Evolutionary conservation across 2,888 invertebrate species (phyloP).

Genomic region (Capitulum mitella): DNA sequence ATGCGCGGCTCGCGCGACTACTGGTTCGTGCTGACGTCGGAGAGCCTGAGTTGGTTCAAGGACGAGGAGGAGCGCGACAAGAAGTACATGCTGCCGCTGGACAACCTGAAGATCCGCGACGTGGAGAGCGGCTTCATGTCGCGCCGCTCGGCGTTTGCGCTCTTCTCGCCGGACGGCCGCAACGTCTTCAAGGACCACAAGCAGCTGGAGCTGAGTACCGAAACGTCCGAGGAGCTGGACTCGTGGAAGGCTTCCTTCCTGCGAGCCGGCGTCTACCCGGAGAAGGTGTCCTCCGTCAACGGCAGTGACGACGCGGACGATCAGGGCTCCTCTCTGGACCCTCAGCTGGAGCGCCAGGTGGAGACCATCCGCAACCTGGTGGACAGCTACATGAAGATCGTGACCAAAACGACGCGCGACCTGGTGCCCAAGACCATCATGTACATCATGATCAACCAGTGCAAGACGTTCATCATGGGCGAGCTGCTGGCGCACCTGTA

Average conservation of each 20-base stretch:
- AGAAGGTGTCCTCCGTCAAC: constrained; percentile 59
- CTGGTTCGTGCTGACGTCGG: constrained; percentile 98
- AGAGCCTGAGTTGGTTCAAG: constrained; percentile 91
- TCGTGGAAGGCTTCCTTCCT: constrained; percentile 99
- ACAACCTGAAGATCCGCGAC: constrained; percentile 92
- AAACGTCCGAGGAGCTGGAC: constrained; percentile 94
- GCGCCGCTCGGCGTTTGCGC: constrained; percentile 90
- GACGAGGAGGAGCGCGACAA: constrained; percentile 80
- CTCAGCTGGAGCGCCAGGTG: constrained; percentile 92
- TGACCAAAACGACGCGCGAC: constrained; percentile 96
- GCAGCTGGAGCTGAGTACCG: constrained; percentile 95
- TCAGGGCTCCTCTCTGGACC: constrained; percentile 48
- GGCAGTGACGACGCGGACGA: constrained; percentile 31
- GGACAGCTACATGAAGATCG: constrained; percentile 99
- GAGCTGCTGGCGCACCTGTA: constrained; percentile 95
- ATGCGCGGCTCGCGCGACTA: constrained; percentile 99
- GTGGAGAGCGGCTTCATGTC: constrained; percentile 98
- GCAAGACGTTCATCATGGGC: constrained; percentile 94
- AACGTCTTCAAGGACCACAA: constrained; percentile 97
- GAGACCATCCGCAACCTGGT: constrained; percentile 99
- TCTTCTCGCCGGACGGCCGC: constrained; percentile 95
- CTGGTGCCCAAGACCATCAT: constrained; percentile 98
- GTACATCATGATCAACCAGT: constrained; percentile 95
- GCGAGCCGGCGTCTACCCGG: constrained; percentile 97
- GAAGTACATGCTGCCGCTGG: constrained; percentile 97